These are phyloP conservation scores for Agonopterix subpropinquella DNA, from an alignment of 2,888 invertebrate genomes.

Conservation along the genomic window DNA sequence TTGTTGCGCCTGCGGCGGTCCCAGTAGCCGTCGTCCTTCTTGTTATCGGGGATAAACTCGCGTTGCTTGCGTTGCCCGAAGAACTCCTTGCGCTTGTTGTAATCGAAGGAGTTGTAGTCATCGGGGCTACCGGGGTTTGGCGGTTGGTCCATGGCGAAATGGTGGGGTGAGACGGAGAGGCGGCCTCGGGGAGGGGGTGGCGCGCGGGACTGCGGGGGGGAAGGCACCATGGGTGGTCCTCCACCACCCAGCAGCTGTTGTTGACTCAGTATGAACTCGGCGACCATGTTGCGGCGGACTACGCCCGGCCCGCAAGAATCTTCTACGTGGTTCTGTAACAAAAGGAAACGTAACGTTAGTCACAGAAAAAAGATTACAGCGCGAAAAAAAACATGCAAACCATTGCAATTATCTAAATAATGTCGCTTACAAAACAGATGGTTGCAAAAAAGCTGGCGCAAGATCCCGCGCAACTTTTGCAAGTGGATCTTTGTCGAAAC, in stretches of 20 bases:
- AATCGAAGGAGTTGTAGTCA: constrained; percentile 72
- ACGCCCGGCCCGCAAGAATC: constrained; percentile 65
- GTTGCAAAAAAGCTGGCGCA: constrained; percentile 61
- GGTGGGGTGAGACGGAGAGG: constrained; percentile 60
- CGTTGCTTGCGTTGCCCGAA: constrained; percentile 95
- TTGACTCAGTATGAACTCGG: constrained; percentile 88
- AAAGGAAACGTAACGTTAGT: constrained; percentile 46
- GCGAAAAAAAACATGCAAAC: constrained; percentile 25
- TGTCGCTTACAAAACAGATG: constrained; percentile 46
- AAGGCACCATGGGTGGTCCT: constrained; percentile 53
- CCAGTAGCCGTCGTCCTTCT: constrained; percentile 99
- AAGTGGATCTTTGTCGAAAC: constrained; percentile 62
- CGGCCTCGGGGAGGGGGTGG: constrained; percentile 52
- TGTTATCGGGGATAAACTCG: constrained; percentile 97
- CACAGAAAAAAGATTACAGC: constrained; percentile 21
- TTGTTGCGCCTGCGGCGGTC: constrained; percentile 96
- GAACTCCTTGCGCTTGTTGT: constrained; percentile 86
- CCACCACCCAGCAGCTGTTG: constrained; percentile 68
- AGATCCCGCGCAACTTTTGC: constrained; percentile 50
- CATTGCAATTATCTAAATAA: constrained; percentile 42
- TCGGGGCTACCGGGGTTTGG: constrained; percentile 41
- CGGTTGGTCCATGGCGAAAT: constrained; percentile 67
- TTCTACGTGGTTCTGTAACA: constrained; percentile 68
- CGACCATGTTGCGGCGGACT: constrained; percentile 88
- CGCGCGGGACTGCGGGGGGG: constrained; percentile 48